These are phyloP conservation scores for Dissostichus mawsoni DNA, from an alignment of 2,113 vertebrate species.

Conservation along the genomic window DNA sequence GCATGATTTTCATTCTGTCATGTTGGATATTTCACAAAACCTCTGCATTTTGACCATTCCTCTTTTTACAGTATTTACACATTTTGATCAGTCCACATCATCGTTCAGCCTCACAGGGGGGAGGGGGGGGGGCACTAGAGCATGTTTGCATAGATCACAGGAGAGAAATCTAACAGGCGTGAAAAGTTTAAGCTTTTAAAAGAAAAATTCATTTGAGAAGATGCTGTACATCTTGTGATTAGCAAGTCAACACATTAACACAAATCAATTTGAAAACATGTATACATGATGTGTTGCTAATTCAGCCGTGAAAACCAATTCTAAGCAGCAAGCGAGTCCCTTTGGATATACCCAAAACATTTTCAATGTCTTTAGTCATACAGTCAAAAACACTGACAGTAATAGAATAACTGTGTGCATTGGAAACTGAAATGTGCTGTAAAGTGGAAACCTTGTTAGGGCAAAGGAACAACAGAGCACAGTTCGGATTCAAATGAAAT, in stretches of 20 bases:
- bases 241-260: conserved; percentile 10
- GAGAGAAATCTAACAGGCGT: conserved; percentile 28
- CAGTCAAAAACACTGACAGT: neutral
- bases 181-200: conserved; percentile 23
- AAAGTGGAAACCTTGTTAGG: neutral
- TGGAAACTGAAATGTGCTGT: neutral
- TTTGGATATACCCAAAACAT: neutral
- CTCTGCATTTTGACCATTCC: conserved; percentile 40
- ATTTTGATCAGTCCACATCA: conserved; percentile 54
- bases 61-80: conserved; percentile 78
- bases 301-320: conserved; percentile 12
- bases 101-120: conserved; percentile 51
- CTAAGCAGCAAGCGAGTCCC: neutral
- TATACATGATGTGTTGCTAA: neutral
- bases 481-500: neutral
- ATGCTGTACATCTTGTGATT: conserved; percentile 22
- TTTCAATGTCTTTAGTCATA: neutral
- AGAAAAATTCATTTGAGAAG: conserved; percentile 1
- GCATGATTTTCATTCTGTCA: conserved; percentile 72
- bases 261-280: conserved; percentile 29
- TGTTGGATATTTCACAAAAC: conserved; percentile 60
- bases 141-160: conserved; percentile 86
- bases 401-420: neutral
- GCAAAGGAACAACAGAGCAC: neutral
- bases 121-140: conserved; percentile 50